Percentiles rank a stretch among this genome's conserved stretches.
These are phyloP conservation scores for Plebejus argus DNA, from an alignment of 2,888 invertebrate genomes.

Conservation along the genomic window DNA sequence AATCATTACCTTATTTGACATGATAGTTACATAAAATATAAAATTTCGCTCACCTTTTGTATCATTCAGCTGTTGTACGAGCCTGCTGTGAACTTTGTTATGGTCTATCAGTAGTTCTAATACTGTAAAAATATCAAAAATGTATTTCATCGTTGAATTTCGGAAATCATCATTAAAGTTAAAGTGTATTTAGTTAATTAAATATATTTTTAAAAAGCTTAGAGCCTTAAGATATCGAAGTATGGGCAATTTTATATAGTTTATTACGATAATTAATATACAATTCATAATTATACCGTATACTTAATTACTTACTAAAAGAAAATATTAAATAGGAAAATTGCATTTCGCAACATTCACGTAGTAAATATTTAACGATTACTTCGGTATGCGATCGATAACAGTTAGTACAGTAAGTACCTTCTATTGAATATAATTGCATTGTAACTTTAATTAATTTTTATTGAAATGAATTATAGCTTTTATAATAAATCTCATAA, in stretches of 20 bases:
- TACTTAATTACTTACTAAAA: neutral
- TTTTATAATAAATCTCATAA: too few relatives aligned
- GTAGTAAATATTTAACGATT: conserved; percentile 13
- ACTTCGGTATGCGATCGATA: neutral
- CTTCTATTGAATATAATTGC: neutral
- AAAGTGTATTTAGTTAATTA: too few relatives aligned
- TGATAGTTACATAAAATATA: neutral
- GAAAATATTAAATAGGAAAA: neutral
- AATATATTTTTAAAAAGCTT: too few relatives aligned
- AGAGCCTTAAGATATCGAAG: too few relatives aligned
- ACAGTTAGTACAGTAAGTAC: neutral
- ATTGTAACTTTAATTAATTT: neutral
- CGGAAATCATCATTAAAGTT: neutral
- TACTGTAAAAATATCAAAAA: neutral
- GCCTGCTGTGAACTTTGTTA: neutral
- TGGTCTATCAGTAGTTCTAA: neutral
- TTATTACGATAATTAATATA: too few relatives aligned
- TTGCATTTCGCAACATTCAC: neutral
- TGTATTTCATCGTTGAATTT: neutral
- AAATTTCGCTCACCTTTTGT: neutral
- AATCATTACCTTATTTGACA: neutral
- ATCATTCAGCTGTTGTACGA: neutral
- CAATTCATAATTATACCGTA: too few relatives aligned
- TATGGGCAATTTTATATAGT: too few relatives aligned
- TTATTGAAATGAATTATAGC: neutral